Conservation (phyloP, 2,797 vertebrate genomes). For the Platalea minor region DNA sequence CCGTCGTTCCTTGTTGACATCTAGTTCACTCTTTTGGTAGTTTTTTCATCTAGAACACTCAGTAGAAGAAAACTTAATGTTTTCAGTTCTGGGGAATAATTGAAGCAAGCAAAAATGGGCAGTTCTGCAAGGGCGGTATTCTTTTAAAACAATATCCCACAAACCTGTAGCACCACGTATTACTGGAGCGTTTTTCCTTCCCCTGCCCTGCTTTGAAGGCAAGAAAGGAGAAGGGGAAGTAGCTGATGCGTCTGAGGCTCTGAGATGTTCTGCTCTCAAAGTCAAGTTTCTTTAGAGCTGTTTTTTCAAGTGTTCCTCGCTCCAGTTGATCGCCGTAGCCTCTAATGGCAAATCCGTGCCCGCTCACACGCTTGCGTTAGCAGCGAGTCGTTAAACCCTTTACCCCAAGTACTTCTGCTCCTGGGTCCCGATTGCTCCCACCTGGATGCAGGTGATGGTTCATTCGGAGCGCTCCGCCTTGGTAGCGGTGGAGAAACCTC, state of each 20-base stretch:
- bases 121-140: not conserved
- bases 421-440: not conserved
- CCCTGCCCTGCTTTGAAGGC: not conserved
- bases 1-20: not conserved
- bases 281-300: not conserved
- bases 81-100: not conserved
- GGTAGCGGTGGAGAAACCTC: not conserved
- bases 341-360: not conserved
- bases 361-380: accelerated
- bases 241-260: not conserved
- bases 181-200: not conserved
- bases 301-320: not conserved
- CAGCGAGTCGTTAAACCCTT: not conserved
- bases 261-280: not conserved
- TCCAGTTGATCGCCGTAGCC: not conserved
- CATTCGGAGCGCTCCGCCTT: accelerated
- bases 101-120: not conserved
- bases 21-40: not conserved
- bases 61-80: accelerated
- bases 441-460: not conserved
- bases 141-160: not conserved
- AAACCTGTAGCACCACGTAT: not conserved
- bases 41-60: not conserved
- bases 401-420: not conserved
- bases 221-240: not conserved